phyloP scores from a whole-genome alignment of 2,797 vertebrate species.

The Catamblyrhynchus diadema region DNA sequence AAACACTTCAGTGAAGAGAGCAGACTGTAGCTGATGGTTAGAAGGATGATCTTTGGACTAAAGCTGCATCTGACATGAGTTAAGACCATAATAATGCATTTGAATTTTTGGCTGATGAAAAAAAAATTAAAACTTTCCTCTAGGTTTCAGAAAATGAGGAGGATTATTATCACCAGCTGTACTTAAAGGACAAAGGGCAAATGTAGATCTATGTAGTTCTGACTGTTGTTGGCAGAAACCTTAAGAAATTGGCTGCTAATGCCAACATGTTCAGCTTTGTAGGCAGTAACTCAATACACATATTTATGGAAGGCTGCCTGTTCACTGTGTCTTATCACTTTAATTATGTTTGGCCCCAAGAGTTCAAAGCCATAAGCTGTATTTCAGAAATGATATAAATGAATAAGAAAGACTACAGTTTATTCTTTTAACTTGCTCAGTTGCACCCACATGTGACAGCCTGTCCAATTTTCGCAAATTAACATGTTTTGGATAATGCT shows the following conservation, averaged over 20 bases:
- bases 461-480: not conserved
- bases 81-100: not conserved
- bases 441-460: not conserved
- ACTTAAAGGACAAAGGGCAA: not conserved
- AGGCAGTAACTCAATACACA: not conserved
- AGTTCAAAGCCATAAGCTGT: not conserved
- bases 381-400: not conserved
- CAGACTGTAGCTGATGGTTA: not conserved
- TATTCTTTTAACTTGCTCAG: not conserved
- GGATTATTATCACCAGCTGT: not conserved
- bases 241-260: not conserved
- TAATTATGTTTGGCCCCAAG: not conserved
- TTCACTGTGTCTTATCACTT: not conserved
- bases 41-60: not conserved
- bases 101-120: not conserved
- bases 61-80: not conserved
- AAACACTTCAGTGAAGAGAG: not conserved
- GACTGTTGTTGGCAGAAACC: not conserved
- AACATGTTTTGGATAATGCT: not conserved
- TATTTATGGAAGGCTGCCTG: not conserved
- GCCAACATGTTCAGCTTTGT: not conserved
- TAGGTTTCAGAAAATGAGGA: not conserved
- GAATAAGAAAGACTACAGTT: not conserved
- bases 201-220: not conserved
- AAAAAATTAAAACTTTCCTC: not conserved